A percentile compares a stretch with the other conserved stretches of the same genome.
Conservation (phyloP, 2,113 vertebrate genomes). For the Nestor notabilis region DNA sequence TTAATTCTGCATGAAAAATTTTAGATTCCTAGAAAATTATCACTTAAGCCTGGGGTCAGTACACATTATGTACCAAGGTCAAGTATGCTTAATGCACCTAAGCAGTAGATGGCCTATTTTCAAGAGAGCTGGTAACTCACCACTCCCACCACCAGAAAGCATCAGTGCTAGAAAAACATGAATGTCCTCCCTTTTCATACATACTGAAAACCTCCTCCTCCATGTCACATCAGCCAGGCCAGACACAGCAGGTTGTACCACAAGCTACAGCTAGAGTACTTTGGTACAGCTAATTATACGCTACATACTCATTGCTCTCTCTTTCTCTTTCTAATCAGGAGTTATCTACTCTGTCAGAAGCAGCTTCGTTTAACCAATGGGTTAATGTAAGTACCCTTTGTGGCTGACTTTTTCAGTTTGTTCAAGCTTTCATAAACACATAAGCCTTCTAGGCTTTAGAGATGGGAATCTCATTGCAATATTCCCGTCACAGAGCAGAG, state of each 20-base stretch:
- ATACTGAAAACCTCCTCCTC: background rate
- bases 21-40: background rate
- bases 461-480: background rate
- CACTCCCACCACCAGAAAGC: background rate
- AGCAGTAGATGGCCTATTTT: background rate
- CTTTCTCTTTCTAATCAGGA: conserved; percentile 76
- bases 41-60: background rate
- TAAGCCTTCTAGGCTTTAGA: background rate
- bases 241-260: background rate
- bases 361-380: conserved; percentile 83
- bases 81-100: background rate
- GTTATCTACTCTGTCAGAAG: conserved; percentile 78
- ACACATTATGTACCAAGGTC: accelerated
- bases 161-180: background rate
- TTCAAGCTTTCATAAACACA: background rate
- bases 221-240: background rate
- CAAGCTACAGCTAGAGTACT: background rate
- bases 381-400: conserved; percentile 79
- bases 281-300: background rate
- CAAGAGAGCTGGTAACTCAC: background rate
- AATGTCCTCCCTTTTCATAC: background rate
- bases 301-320: background rate
- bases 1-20: background rate
- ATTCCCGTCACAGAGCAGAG: background rate
- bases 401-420: background rate